Evolutionary conservation across 2,113 vertebrate genomes (phyloP).

Genomic region (Boleophthalmus pectinirostris): DNA sequence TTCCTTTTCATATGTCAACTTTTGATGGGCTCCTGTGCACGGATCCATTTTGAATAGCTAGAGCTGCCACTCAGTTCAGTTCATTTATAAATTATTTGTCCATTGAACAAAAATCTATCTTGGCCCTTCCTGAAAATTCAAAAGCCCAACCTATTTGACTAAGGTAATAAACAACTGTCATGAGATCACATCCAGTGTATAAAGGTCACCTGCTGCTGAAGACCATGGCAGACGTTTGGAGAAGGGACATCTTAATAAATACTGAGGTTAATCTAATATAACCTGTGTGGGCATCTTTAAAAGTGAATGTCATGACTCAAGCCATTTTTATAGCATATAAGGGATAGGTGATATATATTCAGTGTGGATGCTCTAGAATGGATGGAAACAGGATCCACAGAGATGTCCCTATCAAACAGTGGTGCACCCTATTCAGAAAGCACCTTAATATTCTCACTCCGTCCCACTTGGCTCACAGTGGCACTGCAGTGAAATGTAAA

Average conservation of each 20-base stretch:
- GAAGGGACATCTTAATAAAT: conserved; percentile 34
- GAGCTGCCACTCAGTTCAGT: too few relatives aligned
- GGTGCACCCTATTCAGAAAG: conserved; percentile 43
- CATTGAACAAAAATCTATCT: not conserved
- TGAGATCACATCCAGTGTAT: conserved; percentile 37
- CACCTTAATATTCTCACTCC: conserved; percentile 64
- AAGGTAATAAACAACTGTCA: conserved; percentile 25
- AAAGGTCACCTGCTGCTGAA: conserved; percentile 55
- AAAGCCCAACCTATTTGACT: not conserved
- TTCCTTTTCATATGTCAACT: too few relatives aligned
- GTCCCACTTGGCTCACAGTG: conserved; percentile 41
- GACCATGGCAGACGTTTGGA: conserved; percentile 33
- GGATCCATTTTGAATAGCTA: too few relatives aligned
- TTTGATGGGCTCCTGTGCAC: too few relatives aligned
- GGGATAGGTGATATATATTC: conserved; percentile 53
- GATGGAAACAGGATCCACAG: conserved; percentile 13
- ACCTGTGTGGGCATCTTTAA: conserved; percentile 13
- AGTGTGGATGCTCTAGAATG: conserved; percentile 12
- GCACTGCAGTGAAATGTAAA: conserved; percentile 67
- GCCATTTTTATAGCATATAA: conserved; percentile 23
- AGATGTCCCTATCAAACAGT: conserved; percentile 43
- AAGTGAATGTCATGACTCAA: conserved; percentile 16
- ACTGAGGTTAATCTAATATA: conserved; percentile 44
- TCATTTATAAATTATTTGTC: too few relatives aligned
- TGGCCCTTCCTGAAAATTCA: not conserved